Evolutionary conservation across 2,113 vertebrate genomes (phyloP), one percentile per base, ranked within the genome.

Genomic region (Sarotherodon lohbergeri): DNA sequence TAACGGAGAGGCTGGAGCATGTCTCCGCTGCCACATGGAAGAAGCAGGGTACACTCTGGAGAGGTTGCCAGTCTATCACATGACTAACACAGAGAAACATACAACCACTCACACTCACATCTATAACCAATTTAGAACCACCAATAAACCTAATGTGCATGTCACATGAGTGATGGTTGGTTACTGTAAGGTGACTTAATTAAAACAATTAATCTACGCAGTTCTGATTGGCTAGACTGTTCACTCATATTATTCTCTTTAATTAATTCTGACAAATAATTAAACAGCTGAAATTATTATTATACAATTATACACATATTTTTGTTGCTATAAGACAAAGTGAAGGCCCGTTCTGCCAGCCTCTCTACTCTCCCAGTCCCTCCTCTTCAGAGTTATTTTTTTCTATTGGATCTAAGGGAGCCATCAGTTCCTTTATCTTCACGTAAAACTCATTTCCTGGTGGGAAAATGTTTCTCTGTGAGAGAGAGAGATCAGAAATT

Each of bases 391-490:
- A 39, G 7, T 6, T 39, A 4, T 41, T 88, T 91, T 90, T 93
- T 85, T 83, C 86, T 5, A 94, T 78, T 55, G 93, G 90, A 80
- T 95, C 90, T 81, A 66, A 85, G 50, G 66, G 68, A 14, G 82
- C 14, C 89, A 96, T 88, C 4, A 95, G 12, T 43, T 96, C 89
- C 52, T 94, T 86, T 78, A 97, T 94, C 89, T 92, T 95, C 19
- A 91, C 3, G 36, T 91, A 93, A 48, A 63, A 14, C 7, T 94
- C 91, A 90, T 92, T 94, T 22, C 95, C 91, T 43, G 71, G 13
- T 22, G 91, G 81, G 85, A 96, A 96, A 32, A 16, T 24, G 91
- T 97, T 97, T 85, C 94, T 96, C 96, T 97, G 87, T 80, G 34
- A 50, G 36, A 54, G 29, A 90, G n/a, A 63, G 4, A 89, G 3